Evolutionary conservation across 2,113 vertebrate genomes (phyloP).

Genomic region (Monarcha castaneiventris): DNA sequence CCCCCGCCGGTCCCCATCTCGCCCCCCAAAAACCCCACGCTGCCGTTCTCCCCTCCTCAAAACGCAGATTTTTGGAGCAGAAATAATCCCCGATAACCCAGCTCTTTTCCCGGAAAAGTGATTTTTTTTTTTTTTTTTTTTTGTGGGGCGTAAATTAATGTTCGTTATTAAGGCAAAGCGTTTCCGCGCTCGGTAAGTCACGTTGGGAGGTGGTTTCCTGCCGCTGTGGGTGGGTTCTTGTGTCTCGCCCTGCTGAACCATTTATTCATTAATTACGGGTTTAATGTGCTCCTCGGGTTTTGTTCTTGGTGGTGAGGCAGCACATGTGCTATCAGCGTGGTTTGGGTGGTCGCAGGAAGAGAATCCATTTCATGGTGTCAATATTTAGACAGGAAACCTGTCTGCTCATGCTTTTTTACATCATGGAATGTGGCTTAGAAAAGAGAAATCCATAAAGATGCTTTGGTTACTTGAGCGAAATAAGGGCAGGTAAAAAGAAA

Average conservation of each 20-base stretch:
- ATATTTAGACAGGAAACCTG: background rate
- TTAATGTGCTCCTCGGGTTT: background rate
- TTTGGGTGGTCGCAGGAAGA: background rate
- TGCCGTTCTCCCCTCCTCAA: background rate
- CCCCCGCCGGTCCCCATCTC: background rate
- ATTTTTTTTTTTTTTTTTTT: accelerated
- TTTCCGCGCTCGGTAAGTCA: background rate
- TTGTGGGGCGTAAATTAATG: accelerated
- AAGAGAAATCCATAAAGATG: background rate
- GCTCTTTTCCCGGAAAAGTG: background rate
- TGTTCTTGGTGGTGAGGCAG: background rate
- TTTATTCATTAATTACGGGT: background rate
- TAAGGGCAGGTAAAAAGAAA: background rate
- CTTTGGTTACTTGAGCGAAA: background rate
- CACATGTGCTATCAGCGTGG: background rate
- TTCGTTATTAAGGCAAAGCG: accelerated
- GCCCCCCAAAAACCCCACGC: accelerated
- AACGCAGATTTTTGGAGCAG: background rate
- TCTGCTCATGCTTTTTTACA: accelerated
- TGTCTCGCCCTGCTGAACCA: background rate
- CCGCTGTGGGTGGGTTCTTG: background rate
- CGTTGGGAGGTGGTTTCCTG: background rate
- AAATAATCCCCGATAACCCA: accelerated
- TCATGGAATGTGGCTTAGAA: background rate
- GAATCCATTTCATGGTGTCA: too few relatives aligned